Evolutionary conservation across 2,113 vertebrate species (phyloP).

Genomic region (Corythornis cristatus): DNA sequence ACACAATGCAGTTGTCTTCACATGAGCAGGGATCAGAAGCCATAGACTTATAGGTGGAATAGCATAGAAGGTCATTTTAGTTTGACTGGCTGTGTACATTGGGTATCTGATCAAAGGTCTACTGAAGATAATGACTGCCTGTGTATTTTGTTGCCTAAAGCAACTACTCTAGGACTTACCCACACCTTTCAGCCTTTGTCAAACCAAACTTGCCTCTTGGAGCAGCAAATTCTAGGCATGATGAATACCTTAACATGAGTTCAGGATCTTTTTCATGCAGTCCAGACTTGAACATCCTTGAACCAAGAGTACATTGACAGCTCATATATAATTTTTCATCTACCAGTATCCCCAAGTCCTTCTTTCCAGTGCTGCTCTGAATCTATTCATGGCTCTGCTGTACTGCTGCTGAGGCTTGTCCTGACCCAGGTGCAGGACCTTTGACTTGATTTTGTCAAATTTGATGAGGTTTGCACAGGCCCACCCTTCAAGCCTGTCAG

Average conservation of each 20-base stretch:
- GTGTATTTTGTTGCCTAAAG: neutral
- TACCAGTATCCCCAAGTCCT: neutral
- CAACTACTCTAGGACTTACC: neutral
- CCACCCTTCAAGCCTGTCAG: neutral
- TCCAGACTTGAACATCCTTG: neutral
- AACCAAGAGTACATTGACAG: neutral
- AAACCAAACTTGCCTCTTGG: neutral
- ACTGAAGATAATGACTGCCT: neutral
- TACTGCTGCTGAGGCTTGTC: neutral
- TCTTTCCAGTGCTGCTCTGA: neutral
- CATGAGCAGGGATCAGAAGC: neutral
- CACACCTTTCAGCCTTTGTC: neutral
- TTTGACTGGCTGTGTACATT: neutral
- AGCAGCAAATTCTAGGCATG: neutral
- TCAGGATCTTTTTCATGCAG: neutral
- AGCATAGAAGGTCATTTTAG: neutral
- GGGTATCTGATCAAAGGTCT: neutral
- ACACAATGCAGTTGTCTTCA: neutral
- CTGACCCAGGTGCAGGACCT: neutral
- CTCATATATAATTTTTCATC: neutral
- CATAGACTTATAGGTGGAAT: neutral
- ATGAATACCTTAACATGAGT: neutral
- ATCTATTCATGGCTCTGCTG: neutral
- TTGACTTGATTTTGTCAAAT: neutral
- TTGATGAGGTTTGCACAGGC: fast-evolving